These are phyloP conservation scores for Ctena decussata DNA, from an alignment of 2,888 invertebrate genomes.

Conservation along the genomic window DNA sequence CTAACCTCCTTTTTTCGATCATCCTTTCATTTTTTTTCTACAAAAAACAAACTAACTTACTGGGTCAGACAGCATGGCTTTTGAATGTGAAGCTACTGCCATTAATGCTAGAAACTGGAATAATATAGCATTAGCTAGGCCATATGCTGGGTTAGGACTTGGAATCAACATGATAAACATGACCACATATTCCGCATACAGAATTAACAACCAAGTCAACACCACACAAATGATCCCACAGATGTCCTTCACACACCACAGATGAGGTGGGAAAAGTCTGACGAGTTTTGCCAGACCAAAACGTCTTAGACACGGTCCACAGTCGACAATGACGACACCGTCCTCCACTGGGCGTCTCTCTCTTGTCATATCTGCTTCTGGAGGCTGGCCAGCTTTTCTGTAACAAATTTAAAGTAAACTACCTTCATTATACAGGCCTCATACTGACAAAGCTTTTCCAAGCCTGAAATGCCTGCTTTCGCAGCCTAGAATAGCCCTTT, in stretches of 20 bases:
- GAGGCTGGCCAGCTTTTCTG: slow-evolving; percentile 29
- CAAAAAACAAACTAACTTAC: too few relatives aligned
- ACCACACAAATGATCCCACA: slow-evolving; percentile 95
- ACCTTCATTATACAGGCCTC: too few relatives aligned
- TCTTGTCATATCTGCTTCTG: slow-evolving; percentile 46
- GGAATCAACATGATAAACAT: slow-evolving; percentile 93
- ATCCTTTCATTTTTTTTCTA: too few relatives aligned
- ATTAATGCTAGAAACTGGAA: slow-evolving; percentile 93
- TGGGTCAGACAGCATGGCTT: slow-evolving; percentile 95
- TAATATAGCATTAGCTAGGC: slow-evolving; percentile 90
- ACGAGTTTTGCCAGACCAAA: slow-evolving; percentile 72
- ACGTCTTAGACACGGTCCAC: slow-evolving; percentile 78
- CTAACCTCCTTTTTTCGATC: too few relatives aligned
- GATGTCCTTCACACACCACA: slow-evolving; percentile 93
- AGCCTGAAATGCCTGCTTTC: too few relatives aligned
- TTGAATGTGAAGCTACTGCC: slow-evolving; percentile 92
- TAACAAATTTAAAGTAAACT: too few relatives aligned
- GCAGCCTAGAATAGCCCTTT: too few relatives aligned
- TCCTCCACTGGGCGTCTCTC: slow-evolving; percentile 75
- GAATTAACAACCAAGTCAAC: slow-evolving; percentile 93
- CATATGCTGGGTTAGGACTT: slow-evolving; percentile 90
- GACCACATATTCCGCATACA: slow-evolving; percentile 96
- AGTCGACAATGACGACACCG: slow-evolving; percentile 80
- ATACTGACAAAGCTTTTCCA: too few relatives aligned
- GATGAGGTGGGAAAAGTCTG: slow-evolving; percentile 61